phyloP scores from a whole-genome alignment of 2,797 vertebrate genomes.

The Peromyscus nudipes region DNA sequence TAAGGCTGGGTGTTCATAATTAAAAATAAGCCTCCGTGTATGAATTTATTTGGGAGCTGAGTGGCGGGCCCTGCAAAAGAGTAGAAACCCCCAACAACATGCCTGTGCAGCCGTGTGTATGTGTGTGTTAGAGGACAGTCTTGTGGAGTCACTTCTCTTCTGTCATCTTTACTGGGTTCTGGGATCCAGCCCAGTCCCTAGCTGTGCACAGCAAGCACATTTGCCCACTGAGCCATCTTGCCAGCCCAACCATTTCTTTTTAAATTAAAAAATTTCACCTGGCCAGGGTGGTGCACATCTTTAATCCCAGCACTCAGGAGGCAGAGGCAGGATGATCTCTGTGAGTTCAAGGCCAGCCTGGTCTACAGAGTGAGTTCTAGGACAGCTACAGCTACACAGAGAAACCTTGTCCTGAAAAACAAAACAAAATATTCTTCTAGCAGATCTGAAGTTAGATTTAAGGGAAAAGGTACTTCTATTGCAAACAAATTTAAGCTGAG shows the following conservation, averaged over 20 bases:
- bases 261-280: background rate
- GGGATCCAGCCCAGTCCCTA: background rate
- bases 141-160: background rate
- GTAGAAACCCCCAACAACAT: too few relatives aligned
- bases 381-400: background rate
- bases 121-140: background rate
- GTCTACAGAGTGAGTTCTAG: background rate
- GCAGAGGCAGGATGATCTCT: background rate
- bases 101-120: background rate
- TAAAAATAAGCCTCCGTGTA: too few relatives aligned
- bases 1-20: too few relatives aligned
- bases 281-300: background rate
- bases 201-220: background rate
- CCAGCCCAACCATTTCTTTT: background rate
- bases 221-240: background rate
- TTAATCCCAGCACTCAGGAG: background rate
- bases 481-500: background rate
- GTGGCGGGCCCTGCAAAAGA: too few relatives aligned
- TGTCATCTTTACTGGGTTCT: background rate
- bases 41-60: too few relatives aligned
- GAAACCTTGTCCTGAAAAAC: background rate
- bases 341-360: background rate
- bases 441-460: conserved; percentile 56
- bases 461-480: conserved; percentile 32
- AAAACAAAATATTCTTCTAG: background rate